Conservation (phyloP, 1,140 invertebrate species). For the Caerostris extrusa region DNA sequence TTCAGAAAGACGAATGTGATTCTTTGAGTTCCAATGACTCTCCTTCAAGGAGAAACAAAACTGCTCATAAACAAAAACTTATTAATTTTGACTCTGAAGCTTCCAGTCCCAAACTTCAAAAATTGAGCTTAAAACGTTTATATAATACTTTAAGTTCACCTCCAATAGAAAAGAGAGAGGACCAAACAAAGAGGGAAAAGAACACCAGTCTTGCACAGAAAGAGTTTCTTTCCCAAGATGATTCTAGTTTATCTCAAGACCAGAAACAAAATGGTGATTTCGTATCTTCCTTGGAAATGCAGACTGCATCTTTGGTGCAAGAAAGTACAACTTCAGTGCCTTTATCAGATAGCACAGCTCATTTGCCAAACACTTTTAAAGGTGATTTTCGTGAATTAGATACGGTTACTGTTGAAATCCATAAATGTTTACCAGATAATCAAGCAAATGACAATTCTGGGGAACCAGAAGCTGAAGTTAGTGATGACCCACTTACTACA, state of each 20-base stretch:
- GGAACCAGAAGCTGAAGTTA: neutral
- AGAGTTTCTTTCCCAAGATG: neutral
- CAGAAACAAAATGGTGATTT: neutral
- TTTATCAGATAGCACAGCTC: neutral
- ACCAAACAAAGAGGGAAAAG: neutral
- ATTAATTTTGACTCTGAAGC: constrained; percentile 56
- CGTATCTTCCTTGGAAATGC: neutral
- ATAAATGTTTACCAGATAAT: neutral
- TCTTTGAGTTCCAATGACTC: constrained; percentile 11
- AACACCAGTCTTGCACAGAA: neutral
- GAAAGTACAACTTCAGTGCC: constrained; percentile 53
- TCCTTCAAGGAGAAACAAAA: neutral
- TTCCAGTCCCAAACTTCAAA: constrained; percentile 75
- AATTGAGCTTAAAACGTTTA: constrained; percentile 64
- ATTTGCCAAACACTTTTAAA: neutral
- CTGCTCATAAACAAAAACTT: constrained; percentile 69
- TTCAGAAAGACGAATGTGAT: neutral
- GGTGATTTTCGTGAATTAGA: neutral
- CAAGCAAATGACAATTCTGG: neutral
- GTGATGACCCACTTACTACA: neutral
- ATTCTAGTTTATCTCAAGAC: neutral
- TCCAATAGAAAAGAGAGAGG: constrained; percentile 44
- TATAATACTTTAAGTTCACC: constrained; percentile 60
- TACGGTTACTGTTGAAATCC: constrained; percentile 56
- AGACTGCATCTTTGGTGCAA: neutral